Evolutionary conservation across 2,113 vertebrate species (phyloP).

Genomic region (Ascaphus truei): DNA sequence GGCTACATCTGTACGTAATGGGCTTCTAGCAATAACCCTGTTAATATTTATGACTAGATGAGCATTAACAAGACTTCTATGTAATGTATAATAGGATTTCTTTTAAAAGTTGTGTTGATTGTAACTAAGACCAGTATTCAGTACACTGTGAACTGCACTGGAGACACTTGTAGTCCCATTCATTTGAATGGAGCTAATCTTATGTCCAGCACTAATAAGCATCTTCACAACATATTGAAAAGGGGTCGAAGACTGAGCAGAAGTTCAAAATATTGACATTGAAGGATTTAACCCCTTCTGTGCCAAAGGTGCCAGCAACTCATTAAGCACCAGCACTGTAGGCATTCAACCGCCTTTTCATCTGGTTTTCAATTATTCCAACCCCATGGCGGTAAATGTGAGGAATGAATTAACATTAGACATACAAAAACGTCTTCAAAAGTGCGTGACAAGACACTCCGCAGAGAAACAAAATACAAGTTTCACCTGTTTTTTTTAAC

Average conservation of each 20-base stretch:
- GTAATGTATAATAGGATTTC: not conserved
- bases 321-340: not conserved
- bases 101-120: not conserved
- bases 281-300: not conserved
- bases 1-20: too few species aligned
- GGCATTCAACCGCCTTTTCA: too few species aligned
- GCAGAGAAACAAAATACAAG: too few species aligned
- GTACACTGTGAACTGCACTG: not conserved
- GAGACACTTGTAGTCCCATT: not conserved
- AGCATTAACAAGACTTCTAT: not conserved
- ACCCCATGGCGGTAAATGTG: too few species aligned
- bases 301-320: not conserved
- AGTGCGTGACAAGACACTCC: too few species aligned
- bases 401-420: too few species aligned
- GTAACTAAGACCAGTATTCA: not conserved
- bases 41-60: too few species aligned
- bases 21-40: too few species aligned
- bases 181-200: not conserved
- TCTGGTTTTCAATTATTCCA: too few species aligned
- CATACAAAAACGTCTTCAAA: too few species aligned
- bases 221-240: not conserved
- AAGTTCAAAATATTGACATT: not conserved
- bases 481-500: too few species aligned
- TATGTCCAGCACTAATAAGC: not conserved
- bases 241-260: not conserved